Conservation (phyloP, 2,797 vertebrate genomes). For the Chaunax sp. region DNA sequence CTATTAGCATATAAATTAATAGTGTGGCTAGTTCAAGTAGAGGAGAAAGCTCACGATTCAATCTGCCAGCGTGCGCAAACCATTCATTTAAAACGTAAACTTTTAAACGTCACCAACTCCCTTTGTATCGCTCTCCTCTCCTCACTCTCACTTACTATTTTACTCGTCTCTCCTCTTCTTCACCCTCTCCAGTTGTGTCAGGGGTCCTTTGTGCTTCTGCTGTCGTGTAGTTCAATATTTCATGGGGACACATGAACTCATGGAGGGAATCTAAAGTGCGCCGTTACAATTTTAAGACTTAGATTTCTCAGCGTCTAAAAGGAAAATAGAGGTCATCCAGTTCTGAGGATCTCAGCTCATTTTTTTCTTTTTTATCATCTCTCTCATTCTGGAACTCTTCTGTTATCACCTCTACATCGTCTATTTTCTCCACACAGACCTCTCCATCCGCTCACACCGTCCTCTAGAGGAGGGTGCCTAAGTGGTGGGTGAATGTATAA, state of each 20-base stretch:
- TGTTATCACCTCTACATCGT: slow-evolving; percentile 26
- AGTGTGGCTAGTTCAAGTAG: slow-evolving; percentile 68
- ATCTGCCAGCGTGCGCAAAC: slow-evolving; percentile 38
- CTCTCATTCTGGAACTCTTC: slow-evolving; percentile 4
- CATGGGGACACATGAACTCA: slow-evolving; percentile 47
- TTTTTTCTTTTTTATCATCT: slow-evolving; percentile 19
- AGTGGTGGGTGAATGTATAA: slow-evolving; percentile 65
- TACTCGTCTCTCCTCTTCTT: slow-evolving; percentile 15
- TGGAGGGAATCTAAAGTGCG: slow-evolving; percentile 27
- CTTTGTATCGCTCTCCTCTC: slow-evolving; percentile 29
- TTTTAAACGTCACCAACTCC: slow-evolving; percentile 47
- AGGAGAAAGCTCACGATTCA: slow-evolving; percentile 50
- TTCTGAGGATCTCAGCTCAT: slow-evolving; percentile 19
- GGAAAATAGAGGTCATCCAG: slow-evolving; percentile 13
- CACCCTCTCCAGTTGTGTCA: slow-evolving; percentile 49
- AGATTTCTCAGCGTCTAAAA: slow-evolving; percentile 7
- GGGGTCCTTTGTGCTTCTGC: slow-evolving; percentile 43
- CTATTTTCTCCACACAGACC: slow-evolving; percentile 25
- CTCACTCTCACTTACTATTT: slow-evolving; percentile 28
- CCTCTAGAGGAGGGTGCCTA: slow-evolving; percentile 39
- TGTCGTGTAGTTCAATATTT: slow-evolving; percentile 61
- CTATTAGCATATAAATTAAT: slow-evolving; percentile 81
- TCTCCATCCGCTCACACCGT: slow-evolving; percentile 17
- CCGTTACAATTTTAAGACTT: slow-evolving; percentile 19
- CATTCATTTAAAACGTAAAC: slow-evolving; percentile 63